Base-by-base conservation (phyloP, 2,797 vertebrate species). In the Sebastolobus alascanus region DNA sequence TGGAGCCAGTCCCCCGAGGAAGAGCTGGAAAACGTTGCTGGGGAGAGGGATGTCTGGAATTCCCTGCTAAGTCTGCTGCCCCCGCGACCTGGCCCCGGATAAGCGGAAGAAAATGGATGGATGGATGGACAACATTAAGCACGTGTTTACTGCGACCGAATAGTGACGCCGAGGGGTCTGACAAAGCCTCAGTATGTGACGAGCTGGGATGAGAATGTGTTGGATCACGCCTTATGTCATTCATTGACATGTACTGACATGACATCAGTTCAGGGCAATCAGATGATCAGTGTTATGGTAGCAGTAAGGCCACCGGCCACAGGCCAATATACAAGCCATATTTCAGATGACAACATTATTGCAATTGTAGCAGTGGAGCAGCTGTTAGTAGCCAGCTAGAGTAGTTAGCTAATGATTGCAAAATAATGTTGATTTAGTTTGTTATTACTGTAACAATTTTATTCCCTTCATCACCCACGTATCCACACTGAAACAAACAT, bases 331-430 rank as follows among this genome's bases (percentile, higher is more conserved):
- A 35, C 27, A 46, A 27, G 25, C 14, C 3, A n/a, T 22, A 43
- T 54, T 68, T 35, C 9, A 25, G 27, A 18, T 52, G 2, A 38
- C 38, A 67, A 20, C 4, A 20, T 20, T 50, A 29, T 37, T 10
- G 46, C 27, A 31, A 29, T 46, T 31, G 10, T 50, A 12, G 54
- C 54, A 18, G 27, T 31, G 0, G 18, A 66, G 52, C 27, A 25
- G 64, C 65, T 50, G 63, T 56, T 66, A 56, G 37, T 29, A 52
- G 33, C 66, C 46, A 70, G 33, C 58, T 31, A 71, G 52, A 22
- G 20, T 14, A 46, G 27, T 58, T 43, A n/a, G 69, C 37, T 59
- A 16, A 43, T 12, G 40, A 40, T 27, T 58, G 40, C 29, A 50
- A 50, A 50, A 25, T 43, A 58, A 75, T 14, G 31, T 22, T 37